Evolutionary conservation across 2,888 invertebrate species (phyloP).

Genomic region (Cephus rjabovi): DNA sequence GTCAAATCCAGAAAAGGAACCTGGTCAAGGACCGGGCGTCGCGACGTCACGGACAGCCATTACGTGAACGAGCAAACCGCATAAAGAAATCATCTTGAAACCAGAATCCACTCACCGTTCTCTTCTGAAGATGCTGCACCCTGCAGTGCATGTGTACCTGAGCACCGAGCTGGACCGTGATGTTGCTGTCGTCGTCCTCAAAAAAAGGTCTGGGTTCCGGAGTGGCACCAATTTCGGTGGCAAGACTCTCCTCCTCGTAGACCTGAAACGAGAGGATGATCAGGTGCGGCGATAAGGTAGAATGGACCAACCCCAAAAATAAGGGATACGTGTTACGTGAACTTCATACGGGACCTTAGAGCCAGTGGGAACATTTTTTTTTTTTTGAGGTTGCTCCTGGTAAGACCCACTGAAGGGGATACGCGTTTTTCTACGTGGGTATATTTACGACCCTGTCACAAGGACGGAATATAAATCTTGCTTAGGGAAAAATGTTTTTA

Average conservation of each 20-base stretch:
- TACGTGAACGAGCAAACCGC: no score
- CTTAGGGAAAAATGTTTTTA: no score
- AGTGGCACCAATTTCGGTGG: constrained; percentile 67
- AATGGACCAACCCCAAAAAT: no score
- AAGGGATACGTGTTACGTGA: no score
- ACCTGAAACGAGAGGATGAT: constrained; percentile 36
- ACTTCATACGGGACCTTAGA: no score
- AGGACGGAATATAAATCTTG: no score
- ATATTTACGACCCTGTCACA: no score
- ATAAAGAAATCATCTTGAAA: constrained; percentile 1
- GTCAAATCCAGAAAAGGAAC: background rate
- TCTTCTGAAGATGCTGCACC: constrained; percentile 68
- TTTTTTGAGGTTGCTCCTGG: no score
- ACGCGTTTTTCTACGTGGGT: no score
- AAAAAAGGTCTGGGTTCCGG: constrained; percentile 80
- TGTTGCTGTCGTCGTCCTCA: constrained; percentile 72
- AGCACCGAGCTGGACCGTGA: constrained; percentile 70
- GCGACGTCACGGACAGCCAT: background rate
- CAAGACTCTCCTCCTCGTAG: constrained; percentile 60
- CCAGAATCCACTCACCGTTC: constrained; percentile 64
- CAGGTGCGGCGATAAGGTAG: no score
- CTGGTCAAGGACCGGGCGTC: background rate
- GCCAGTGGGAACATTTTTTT: no score
- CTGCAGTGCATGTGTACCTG: constrained; percentile 69
- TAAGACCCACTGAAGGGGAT: no score